Percentiles rank a stretch among this genome's conserved stretches.
These are phyloP conservation scores for Heliconius ethilla DNA, from an alignment of 2,888 invertebrate genomes.

Conservation along the genomic window DNA sequence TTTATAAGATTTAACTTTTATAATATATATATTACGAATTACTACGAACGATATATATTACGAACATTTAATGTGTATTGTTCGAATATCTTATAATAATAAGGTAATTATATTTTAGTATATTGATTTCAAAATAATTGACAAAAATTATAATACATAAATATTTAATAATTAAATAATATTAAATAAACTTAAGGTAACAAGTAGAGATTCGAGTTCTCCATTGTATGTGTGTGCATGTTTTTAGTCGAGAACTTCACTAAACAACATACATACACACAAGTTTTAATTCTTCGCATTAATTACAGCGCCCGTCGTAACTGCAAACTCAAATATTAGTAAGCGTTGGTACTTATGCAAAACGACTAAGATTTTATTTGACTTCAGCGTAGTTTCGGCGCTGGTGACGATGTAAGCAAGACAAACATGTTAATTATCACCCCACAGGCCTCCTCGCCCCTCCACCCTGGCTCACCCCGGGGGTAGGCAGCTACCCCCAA, in stretches of 20 bases:
- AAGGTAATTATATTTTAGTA: neutral
- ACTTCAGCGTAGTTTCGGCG: slow-evolving; percentile 78
- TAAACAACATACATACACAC: slow-evolving; percentile 49
- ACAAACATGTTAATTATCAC: slow-evolving; percentile 80
- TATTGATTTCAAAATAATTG: no score
- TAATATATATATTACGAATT: no score
- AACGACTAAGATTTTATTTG: slow-evolving; percentile 79
- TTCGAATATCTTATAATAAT: neutral
- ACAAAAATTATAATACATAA: neutral
- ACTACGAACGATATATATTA: no score
- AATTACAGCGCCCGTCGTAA: slow-evolving; percentile 70
- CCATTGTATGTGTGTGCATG: slow-evolving; percentile 35
- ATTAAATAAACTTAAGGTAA: neutral
- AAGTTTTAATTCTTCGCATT: slow-evolving; percentile 76
- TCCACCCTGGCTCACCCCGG: slow-evolving; percentile 7
- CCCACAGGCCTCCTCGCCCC: slow-evolving; percentile 46
- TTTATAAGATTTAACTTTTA: no score
- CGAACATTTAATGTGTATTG: neutral
- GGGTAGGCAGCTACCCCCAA: slow-evolving; percentile 40
- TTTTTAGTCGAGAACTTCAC: slow-evolving; percentile 42
- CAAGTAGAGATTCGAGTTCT: slow-evolving; percentile 18
- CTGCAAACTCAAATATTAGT: slow-evolving; percentile 69
- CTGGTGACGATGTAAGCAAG: slow-evolving; percentile 78
- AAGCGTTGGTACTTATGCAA: slow-evolving; percentile 72
- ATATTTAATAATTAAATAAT: neutral